Evolutionary conservation across 2,888 invertebrate genomes (phyloP), one percentile per base, ranked within the genome.

Genomic region (Morinoia aosen): DNA sequence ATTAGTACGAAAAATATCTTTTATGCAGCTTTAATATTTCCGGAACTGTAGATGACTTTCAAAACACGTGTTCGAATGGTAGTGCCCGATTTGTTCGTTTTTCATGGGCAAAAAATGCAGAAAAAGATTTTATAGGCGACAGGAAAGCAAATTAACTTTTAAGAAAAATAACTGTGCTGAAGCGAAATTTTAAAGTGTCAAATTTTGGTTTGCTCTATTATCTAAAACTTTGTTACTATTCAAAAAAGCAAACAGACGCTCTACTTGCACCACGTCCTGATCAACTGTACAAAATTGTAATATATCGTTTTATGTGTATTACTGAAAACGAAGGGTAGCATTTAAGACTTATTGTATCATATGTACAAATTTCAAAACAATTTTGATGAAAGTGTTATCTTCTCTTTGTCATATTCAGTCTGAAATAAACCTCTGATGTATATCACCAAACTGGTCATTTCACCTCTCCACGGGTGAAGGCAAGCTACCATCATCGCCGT

Each of bases 341-440:
- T 90, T 88, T 90, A 90, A 40, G 90, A 90, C 40, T 76, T 76
- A 40, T 48, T 90, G 90, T 90, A 90, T 40, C 12, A 40, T 90
- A 48, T 90, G 90, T 90, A 90, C 39, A 40, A 40, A 90, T 40
- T 48, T 90, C 48, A 19, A 90, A 90, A 90, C 40, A 39, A 39
- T 90, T 90, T 90, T 19, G 90, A 90, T 90, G 48, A 90, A 90
- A 90, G 16, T 90, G n/a, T 39, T 90, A 90, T 90, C 76, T 40
- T 90, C 90, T 90, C 90, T 90, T 90, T 90, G 90, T 48, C 90
- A 90, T 90, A 90, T 90, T 90, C 90, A 40, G 39, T 40, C 90
- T 90, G 25, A 76, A 76, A 76, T 76, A 76, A 76, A 76, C 25
- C 76, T 76, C 25, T 33, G 76, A 76, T 8, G 76, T 76, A 76